Evolutionary conservation across 2,113 vertebrate genomes (phyloP).

Genomic region (Narcine bancroftii): DNA sequence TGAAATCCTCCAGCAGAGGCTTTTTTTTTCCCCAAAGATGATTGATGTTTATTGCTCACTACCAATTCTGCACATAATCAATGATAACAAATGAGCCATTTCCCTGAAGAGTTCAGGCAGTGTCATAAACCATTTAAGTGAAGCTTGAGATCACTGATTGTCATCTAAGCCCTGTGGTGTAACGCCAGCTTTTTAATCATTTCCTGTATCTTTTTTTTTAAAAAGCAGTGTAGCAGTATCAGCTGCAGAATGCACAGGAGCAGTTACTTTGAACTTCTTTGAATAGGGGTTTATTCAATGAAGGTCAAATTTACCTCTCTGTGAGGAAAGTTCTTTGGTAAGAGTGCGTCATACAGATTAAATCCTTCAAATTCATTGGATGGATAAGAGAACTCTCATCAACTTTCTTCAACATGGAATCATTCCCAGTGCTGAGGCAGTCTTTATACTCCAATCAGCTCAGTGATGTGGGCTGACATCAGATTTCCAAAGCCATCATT

Average conservation of each 20-base stretch:
- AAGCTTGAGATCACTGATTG: not conserved
- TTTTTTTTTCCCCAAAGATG: not conserved
- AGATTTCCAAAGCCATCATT: too few relatives aligned
- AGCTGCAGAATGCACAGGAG: not conserved
- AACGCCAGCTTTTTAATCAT: not conserved
- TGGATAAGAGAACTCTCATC: too few relatives aligned
- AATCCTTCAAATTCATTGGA: not conserved
- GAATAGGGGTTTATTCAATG: not conserved
- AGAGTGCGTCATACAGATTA: not conserved
- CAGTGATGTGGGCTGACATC: too few relatives aligned
- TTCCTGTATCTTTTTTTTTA: not conserved
- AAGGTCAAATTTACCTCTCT: not conserved
- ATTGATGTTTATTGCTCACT: not conserved
- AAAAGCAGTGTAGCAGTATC: not conserved
- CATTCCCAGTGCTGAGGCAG: too few relatives aligned
- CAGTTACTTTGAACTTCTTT: not conserved
- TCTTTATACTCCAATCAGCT: too few relatives aligned
- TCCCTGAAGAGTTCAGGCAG: not conserved
- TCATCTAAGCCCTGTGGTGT: not conserved
- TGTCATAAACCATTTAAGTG: not conserved
- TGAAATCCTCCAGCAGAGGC: not conserved
- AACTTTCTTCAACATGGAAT: too few relatives aligned
- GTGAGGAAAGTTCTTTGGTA: too few relatives aligned
- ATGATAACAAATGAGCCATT: not conserved
- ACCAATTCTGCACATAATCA: not conserved